Evolutionary conservation across 2,113 vertebrate genomes (phyloP), one percentile per base, ranked within the genome.

Genomic region (Thryonomys swinderianus): DNA sequence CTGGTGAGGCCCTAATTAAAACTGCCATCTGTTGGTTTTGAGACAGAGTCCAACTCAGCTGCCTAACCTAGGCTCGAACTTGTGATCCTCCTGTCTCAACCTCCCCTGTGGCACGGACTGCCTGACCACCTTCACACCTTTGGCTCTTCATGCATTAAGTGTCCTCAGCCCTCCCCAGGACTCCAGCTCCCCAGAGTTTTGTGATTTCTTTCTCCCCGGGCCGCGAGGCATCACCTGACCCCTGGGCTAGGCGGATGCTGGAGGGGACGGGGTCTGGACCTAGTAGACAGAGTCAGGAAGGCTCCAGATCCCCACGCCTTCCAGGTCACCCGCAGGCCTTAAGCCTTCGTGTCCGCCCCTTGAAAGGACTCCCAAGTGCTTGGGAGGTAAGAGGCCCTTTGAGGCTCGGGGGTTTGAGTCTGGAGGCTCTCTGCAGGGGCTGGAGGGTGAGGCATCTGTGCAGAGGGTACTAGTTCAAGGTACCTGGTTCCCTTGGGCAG

Each of bases 311-410:
- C n/a, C n/a, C n/a, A n/a, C 23, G 13, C 3, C 25, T 2, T 53
- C n/a, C 64, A 16, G 18, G 6, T 27, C 67, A n/a, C 48, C 5
- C 23, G 23, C 69, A 42, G 71, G 71, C 45, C 12, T 5, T 13
- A 45, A 11, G 30, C 3, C 73, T 48, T 48, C 3, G 42, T 30
- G 40, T 69, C n/a, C 5, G n/a, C 7, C 93, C 82, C 30, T 14
- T 96, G 79, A 51, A 90, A 32, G 97, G 93, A 95, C 93, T 59
- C 3, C 48, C 94, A 98, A 95, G 97, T 81, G 88, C 45, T 81
- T 67, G 51, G 67, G 91, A 86, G 92, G 59, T 8, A 61, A 57
- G 45, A 71, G 11, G 40, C 5, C 7, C n/a, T 20, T n/a, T 14
- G 7, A 9, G 10, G 37, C 23, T 37, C 20, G 23, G 67, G 67